Percentiles rank a stretch among this genome's conserved stretches.
Conservation (phyloP, 2,888 invertebrate species). For the Microctonus aethiopoides region DNA sequence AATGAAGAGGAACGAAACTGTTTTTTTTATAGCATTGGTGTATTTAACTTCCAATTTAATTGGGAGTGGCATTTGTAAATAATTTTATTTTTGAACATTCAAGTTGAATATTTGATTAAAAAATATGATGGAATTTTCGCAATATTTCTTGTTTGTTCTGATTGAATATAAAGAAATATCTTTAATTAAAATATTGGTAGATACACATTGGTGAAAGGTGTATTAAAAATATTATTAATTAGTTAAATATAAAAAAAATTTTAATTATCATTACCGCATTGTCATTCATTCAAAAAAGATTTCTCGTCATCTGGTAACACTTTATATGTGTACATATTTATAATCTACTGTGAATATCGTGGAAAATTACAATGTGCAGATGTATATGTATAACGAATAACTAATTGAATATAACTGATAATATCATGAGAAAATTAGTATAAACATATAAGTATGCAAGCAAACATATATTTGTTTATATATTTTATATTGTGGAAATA, state of each 20-base stretch:
- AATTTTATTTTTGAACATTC: not conserved
- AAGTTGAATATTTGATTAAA: not conserved
- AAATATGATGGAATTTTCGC: not conserved
- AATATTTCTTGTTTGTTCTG: too few relatives aligned
- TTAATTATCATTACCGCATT: conserved; percentile 1
- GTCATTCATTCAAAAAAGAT: not conserved
- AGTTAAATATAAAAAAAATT: not conserved
- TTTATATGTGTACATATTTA: not conserved
- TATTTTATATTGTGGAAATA: not conserved
- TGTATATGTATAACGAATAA: not conserved
- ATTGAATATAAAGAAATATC: too few relatives aligned
- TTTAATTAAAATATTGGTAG: not conserved
- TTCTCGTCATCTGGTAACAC: not conserved
- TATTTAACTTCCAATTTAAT: not conserved
- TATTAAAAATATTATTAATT: not conserved
- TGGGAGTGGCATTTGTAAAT: not conserved
- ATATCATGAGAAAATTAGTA: not conserved
- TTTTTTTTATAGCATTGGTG: too few relatives aligned
- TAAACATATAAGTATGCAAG: not conserved
- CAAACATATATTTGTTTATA: not conserved
- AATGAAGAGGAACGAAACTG: too few relatives aligned
- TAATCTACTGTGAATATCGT: conserved; percentile 1
- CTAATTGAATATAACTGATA: conserved; percentile 4
- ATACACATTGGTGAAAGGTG: not conserved
- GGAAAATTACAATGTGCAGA: not conserved